Percentiles rank a stretch among this genome's conserved stretches.
These are phyloP conservation scores for Argynnis bischoffii DNA, from an alignment of 2,888 invertebrate genomes.

Conservation along the genomic window DNA sequence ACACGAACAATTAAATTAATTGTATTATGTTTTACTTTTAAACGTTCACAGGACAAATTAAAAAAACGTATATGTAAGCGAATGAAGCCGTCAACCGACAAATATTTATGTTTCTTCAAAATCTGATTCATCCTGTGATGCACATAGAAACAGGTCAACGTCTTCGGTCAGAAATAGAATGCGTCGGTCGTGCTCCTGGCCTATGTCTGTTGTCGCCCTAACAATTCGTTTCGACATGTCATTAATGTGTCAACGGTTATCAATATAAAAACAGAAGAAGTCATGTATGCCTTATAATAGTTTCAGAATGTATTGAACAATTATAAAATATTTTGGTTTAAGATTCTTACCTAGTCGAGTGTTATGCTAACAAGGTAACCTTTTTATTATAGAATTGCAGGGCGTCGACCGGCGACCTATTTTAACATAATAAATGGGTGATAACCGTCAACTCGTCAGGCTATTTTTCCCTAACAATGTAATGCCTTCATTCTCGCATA, in stretches of 20 bases:
- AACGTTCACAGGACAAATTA: no score
- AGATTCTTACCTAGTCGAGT: conserved; percentile 26
- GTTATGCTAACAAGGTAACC: conserved; percentile 33
- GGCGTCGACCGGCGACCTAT: conserved; percentile 71
- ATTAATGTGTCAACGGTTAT: conserved; percentile 77
- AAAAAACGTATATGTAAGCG: background rate
- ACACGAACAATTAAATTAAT: conserved; percentile 16
- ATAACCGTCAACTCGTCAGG: conserved; percentile 62
- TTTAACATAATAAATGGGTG: conserved; percentile 66
- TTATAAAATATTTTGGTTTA: conserved; percentile 13
- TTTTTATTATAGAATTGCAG: conserved; percentile 51
- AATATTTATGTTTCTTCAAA: conserved; percentile 39
- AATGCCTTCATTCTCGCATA: conserved; percentile 52
- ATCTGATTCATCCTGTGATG: conserved; percentile 58
- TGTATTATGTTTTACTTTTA: background rate
- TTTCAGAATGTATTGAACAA: conserved; percentile 4
- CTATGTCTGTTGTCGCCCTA: conserved; percentile 72
- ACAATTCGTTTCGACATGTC: conserved; percentile 69
- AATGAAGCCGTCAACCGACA: conserved; percentile 16
- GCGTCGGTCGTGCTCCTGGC: conserved; percentile 63
- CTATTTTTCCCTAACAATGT: conserved; percentile 64
- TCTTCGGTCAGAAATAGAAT: conserved; percentile 71
- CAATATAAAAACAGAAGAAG: conserved; percentile 47
- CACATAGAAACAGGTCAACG: conserved; percentile 71
- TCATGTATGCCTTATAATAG: background rate